Conservation (phyloP, 1,140 invertebrate species). For the Hirudo medicinalis region DNA sequence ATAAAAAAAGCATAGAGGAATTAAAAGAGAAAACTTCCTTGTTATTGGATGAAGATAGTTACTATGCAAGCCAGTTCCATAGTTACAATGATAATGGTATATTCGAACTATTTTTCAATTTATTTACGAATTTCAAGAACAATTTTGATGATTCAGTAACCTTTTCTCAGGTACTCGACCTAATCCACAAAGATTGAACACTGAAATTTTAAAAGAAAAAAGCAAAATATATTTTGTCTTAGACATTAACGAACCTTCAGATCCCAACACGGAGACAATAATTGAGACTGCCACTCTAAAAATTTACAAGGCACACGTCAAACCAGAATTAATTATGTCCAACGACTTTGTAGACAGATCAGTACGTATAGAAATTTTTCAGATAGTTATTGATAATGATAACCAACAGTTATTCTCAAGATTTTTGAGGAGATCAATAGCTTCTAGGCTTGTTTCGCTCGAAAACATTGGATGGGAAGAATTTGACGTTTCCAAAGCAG, state of each 20-base stretch:
- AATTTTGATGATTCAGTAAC: no score
- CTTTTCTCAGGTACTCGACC: no score
- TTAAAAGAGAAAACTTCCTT: constrained; percentile 17
- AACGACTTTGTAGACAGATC: constrained; percentile 16
- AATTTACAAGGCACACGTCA: constrained; percentile 16
- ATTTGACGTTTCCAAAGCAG: constrained; percentile 23
- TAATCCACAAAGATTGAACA: no score
- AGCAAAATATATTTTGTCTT: constrained; percentile 20
- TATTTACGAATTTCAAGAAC: no score
- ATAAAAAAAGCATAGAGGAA: constrained; percentile 21
- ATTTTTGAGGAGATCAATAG: constrained; percentile 14
- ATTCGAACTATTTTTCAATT: background rate
- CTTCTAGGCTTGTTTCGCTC: constrained; percentile 19
- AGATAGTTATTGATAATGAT: constrained; percentile 11
- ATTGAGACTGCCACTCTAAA: constrained; percentile 22
- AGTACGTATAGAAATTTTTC: constrained; percentile 21
- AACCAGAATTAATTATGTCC: constrained; percentile 17
- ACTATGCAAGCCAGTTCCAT: constrained; percentile 22
- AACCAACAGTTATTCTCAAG: background rate
- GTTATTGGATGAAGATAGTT: constrained; percentile 18
- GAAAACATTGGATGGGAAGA: constrained; percentile 20
- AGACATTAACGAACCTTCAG: constrained; percentile 22
- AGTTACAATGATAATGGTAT: constrained; percentile 22
- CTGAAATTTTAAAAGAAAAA: no score
- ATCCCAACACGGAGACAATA: constrained; percentile 17